Evolutionary conservation across 1,140 invertebrate species (phyloP), one percentile per base, ranked within the genome.

Genomic region (Sycophila sp.): DNA sequence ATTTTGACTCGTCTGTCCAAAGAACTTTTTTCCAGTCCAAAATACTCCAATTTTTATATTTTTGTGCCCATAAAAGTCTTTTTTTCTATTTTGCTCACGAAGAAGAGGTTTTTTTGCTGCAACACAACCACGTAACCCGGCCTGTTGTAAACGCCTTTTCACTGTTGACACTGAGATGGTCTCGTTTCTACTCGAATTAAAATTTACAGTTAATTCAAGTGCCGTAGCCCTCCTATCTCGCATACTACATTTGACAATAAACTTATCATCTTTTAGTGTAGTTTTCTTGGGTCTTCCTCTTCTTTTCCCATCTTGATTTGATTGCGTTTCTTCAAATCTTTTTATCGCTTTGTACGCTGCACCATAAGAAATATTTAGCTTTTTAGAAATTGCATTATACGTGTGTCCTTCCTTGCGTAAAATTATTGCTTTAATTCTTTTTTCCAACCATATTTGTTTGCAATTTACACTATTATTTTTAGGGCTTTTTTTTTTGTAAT

Each of bases 1-100:
- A 76, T 55, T 77, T 77, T 0, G 64, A 64, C 65, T 76, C 71
- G 34, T 75, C 76, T 15, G 65, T 67, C 26, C 53, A 75, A 7
- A 75, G 34, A 3, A 73, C 64, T 51, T 67, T 67, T 19, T 47
- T 49, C 75, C 65, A 75, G n/a, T 77, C 55, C 22, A 69, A 8
- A 19, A 15, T 47, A 49, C 68, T 73, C 69, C 40, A 42, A 42
- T 42, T 42, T n/a, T 10, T 58, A 38, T 73, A 26, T 26, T 69
- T 26, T 26, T 51, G 26, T 24, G 65, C 65, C 40, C 68, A 71
- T 28, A 62, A n/a, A 22, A 74, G 47, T 47, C 69, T 24, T 32
- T 67, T 62, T 51, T 58, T 11, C 24, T 22, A 60, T 71, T 73
- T 11, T 28, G 42, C 8, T 28, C 28, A 10, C 24, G 59, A 42